Evolutionary conservation across 2,113 vertebrate species (phyloP).

Genomic region (Ptilonorhynchus violaceus): DNA sequence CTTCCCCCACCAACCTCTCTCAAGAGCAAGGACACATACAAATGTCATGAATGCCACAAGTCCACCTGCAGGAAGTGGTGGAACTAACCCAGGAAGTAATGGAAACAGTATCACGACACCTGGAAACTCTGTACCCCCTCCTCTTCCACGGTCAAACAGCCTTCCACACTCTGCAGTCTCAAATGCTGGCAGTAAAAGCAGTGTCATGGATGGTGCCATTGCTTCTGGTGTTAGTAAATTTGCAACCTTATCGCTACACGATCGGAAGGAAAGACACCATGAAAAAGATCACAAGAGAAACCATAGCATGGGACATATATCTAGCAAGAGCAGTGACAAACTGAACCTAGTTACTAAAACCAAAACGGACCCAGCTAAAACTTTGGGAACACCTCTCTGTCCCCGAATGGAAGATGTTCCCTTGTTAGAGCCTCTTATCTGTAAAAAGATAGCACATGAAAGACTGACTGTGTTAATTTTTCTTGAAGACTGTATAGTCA

Average conservation of each 20-base stretch:
- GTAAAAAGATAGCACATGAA: slow-evolving; percentile 99
- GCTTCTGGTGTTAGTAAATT: slow-evolving; percentile 95
- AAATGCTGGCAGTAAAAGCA: slow-evolving; percentile 87
- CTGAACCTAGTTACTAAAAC: slow-evolving; percentile 90
- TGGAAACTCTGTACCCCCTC: slow-evolving; percentile 82
- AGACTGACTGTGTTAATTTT: slow-evolving; percentile 99
- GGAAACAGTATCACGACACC: slow-evolving; percentile 81
- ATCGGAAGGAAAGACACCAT: slow-evolving; percentile 93
- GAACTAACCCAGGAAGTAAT: slow-evolving; percentile 74
- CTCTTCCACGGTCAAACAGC: slow-evolving; percentile 96
- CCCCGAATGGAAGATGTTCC: slow-evolving; percentile 98
- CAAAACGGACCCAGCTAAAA: slow-evolving; percentile 90
- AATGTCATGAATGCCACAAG: slow-evolving; percentile 96
- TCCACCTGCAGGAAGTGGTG: slow-evolving; percentile 77
- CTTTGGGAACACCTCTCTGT: slow-evolving; percentile 92
- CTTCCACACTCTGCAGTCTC: slow-evolving; percentile 91
- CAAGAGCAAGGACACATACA: slow-evolving; percentile 95
- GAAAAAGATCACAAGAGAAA: slow-evolving; percentile 99
- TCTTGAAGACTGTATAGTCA: slow-evolving; percentile 99
- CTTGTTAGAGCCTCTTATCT: slow-evolving; percentile 96
- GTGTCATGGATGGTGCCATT: slow-evolving; percentile 86
- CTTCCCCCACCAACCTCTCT: slow-evolving; percentile 95
- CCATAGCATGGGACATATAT: slow-evolving; percentile 99
- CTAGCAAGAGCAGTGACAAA: slow-evolving; percentile 99
- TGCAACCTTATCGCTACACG: slow-evolving; percentile 93